Conservation (phyloP, 2,797 vertebrate species). For the Aulostomus chinensis region DNA sequence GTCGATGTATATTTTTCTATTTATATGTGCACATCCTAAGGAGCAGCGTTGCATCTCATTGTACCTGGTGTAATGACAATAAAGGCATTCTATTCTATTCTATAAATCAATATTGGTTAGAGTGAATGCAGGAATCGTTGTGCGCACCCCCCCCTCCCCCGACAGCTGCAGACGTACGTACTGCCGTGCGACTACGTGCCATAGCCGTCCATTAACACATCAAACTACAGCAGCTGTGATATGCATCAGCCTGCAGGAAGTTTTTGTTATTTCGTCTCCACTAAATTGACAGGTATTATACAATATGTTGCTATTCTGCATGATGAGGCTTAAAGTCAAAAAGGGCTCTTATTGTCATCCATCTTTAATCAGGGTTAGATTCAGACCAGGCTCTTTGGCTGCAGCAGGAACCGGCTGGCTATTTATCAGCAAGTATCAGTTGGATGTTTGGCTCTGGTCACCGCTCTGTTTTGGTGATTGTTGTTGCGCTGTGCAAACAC, state of each 20-base stretch:
- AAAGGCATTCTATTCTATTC: too few relatives aligned
- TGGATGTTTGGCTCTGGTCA: slow-evolving; percentile 34
- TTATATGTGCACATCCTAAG: too few relatives aligned
- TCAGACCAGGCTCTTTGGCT: slow-evolving; percentile 50
- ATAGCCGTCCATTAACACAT: neutral
- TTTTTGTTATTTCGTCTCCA: neutral
- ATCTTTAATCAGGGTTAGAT: slow-evolving; percentile 42
- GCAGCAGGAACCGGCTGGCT: slow-evolving; percentile 22
- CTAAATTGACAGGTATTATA: slow-evolving; percentile 1
- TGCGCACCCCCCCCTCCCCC: too few relatives aligned
- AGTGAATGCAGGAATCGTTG: too few relatives aligned
- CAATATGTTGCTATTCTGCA: neutral
- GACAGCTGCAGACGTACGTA: neutral
- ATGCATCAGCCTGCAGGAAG: slow-evolving; percentile 1
- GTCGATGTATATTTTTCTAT: too few relatives aligned
- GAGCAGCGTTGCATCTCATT: too few relatives aligned
- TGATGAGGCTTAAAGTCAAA: slow-evolving; percentile 11
- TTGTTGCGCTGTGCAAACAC: slow-evolving; percentile 62
- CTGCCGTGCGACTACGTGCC: neutral
- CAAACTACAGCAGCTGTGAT: neutral
- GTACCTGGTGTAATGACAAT: too few relatives aligned
- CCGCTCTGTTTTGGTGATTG: slow-evolving; percentile 63
- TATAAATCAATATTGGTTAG: too few relatives aligned
- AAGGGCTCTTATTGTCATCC: slow-evolving; percentile 20
- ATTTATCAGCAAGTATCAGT: slow-evolving; percentile 47